Percentiles rank a stretch among this genome's conserved stretches.
Conservation (phyloP, 2,888 invertebrate species). For the Fragum fragum region DNA sequence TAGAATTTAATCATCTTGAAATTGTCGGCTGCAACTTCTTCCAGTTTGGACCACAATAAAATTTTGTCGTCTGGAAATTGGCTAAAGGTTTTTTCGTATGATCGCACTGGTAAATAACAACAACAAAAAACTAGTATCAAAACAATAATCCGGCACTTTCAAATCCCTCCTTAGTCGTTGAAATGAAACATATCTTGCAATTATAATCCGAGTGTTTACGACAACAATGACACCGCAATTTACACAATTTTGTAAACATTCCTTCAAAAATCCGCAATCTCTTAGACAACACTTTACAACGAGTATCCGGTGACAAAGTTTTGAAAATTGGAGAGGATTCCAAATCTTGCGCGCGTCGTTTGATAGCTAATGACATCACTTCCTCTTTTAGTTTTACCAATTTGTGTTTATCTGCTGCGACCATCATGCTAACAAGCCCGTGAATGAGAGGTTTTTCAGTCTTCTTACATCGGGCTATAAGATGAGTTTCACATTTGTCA, state of each 20-base stretch:
- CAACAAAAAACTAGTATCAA: constrained; percentile 18
- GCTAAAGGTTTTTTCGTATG: too few species aligned
- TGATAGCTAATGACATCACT: constrained; percentile 62
- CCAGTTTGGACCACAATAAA: too few species aligned
- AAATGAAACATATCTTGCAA: constrained; percentile 66
- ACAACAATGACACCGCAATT: constrained; percentile 66
- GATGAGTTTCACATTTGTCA: constrained; percentile 54
- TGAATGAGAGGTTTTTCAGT: constrained; percentile 63
- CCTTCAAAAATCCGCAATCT: constrained; percentile 61
- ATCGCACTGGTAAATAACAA: too few species aligned
- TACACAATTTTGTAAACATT: constrained; percentile 59
- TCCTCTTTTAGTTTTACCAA: constrained; percentile 59
- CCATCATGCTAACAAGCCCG: constrained; percentile 62
- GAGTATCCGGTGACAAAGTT: constrained; percentile 55
- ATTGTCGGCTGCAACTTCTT: too few species aligned
- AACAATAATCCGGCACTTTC: constrained; percentile 57
- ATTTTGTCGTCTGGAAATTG: too few species aligned
- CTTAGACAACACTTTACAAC: constrained; percentile 60
- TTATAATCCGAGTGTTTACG: constrained; percentile 67
- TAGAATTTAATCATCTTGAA: not conserved
- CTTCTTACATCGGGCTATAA: constrained; percentile 64
- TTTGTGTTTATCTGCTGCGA: constrained; percentile 66
- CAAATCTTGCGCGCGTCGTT: constrained; percentile 62
- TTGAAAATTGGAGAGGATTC: constrained; percentile 66
- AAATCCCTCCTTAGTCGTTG: constrained; percentile 59